Percentiles rank a stretch among this genome's conserved stretches.
Evolutionary conservation across 2,113 vertebrate species (phyloP).

Genomic region (Euleptes europaea): DNA sequence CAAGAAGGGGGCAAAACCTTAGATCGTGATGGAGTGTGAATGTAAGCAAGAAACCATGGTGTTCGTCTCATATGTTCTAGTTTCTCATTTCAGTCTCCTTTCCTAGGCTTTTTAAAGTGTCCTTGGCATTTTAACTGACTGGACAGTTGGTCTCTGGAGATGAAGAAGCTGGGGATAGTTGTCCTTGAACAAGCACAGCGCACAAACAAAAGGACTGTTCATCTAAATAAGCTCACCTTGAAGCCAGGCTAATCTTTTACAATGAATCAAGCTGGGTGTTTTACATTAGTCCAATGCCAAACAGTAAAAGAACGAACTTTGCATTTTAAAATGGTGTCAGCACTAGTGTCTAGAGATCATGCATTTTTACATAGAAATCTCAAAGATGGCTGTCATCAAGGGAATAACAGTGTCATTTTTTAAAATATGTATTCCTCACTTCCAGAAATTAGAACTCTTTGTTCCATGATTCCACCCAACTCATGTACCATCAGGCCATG

Average conservation of each 20-base stretch:
- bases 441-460: background rate
- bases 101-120: background rate
- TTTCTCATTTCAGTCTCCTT: background rate
- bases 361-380: background rate
- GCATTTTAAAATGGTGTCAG: conserved; percentile 3
- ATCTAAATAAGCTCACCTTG: background rate
- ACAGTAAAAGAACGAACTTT: background rate
- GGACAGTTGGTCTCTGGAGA: background rate
- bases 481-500: background rate
- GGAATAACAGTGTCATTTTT: background rate
- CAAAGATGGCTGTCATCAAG: background rate
- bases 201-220: background rate
- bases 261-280: background rate
- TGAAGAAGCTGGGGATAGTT: background rate
- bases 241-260: background rate
- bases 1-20: no score
- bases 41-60: background rate
- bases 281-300: background rate
- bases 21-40: background rate
- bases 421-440: background rate
- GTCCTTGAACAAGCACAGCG: background rate
- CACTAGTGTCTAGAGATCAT: background rate
- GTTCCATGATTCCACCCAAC: background rate
- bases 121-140: background rate
- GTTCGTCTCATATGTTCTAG: background rate